Base-by-base conservation (phyloP, 2,888 invertebrate genomes). In the Agonopterix heracliana region DNA sequence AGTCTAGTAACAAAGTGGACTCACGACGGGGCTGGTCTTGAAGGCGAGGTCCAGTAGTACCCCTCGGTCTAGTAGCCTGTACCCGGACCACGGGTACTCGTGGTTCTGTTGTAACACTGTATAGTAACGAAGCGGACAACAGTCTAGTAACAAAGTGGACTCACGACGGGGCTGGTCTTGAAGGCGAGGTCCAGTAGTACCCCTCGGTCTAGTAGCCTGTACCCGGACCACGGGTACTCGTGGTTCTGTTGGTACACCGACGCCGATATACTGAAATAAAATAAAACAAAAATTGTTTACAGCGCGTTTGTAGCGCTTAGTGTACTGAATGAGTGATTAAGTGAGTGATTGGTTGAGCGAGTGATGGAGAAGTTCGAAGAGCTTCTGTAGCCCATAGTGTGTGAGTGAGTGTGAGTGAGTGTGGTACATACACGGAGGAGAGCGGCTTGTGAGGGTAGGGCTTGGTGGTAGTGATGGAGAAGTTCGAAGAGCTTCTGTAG, bases 81-180 rank as follows among this genome's bases (percentile, higher is more conserved):
- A 98, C 0, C 95, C 95, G 7, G 95, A 95, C 91, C 93, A 93
- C 0, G 95, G 93, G 81, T 92, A 93, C 68, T 95, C 93, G 55
- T 92, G 92, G 60, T 92, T 92, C 66, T 93, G 92, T 17, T 17
- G 17, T 17, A 17, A 17, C 17, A 17, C 17, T 17, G 17, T 17
- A 17, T 17, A 17, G 17, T 17, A 17, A 17, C 17, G 3, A 17
- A 17, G 17, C 17, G 17, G 17, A 17, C 17, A 17, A 17, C 17
- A 3, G 17, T 17, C 17, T 17, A 17, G 17, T 17, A 17, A 17
- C 17, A 3, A 4, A 17, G 17, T 17, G 17, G 2, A 17, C 17
- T 17, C 17, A 17, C 50, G 93, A 92, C 17, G 7, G 90, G 78
- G 2, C 92, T 92, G 0, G 93, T 91, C 68, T 91, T 89, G 59